phyloP scores from a whole-genome alignment of 2,888 invertebrate genomes.

The Charanyca ferruginea region DNA sequence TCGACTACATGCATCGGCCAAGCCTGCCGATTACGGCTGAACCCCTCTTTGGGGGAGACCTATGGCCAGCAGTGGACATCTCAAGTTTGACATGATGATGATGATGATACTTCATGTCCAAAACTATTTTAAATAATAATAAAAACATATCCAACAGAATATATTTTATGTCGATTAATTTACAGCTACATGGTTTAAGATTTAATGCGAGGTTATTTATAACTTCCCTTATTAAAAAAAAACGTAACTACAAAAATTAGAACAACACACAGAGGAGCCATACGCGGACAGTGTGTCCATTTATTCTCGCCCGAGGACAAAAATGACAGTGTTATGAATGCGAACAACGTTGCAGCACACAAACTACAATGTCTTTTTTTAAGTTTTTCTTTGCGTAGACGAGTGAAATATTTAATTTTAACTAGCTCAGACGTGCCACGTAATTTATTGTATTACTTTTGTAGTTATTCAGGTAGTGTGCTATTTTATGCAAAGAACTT shows the following conservation, averaged over 20 bases:
- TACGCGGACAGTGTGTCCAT: conserved; percentile 76
- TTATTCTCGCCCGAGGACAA: conserved; percentile 79
- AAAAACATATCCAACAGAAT: not conserved
- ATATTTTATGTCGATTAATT: not conserved
- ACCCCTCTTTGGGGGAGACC: too few relatives aligned
- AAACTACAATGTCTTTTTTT: conserved; percentile 65
- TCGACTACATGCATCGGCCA: too few relatives aligned
- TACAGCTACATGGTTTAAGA: not conserved
- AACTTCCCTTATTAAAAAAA: conserved; percentile 38
- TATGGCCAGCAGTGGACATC: too few relatives aligned
- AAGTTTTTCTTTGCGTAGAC: conserved; percentile 66
- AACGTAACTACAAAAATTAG: conserved; percentile 58
- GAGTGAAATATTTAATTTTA: conserved; percentile 74
- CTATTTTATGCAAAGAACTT: conserved; percentile 3
- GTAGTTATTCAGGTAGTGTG: conserved; percentile 27
- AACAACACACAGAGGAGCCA: conserved; percentile 67
- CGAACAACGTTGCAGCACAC: conserved; percentile 74
- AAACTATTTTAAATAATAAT: too few relatives aligned
- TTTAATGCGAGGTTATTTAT: not conserved
- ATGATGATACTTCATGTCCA: too few relatives aligned
- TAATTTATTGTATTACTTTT: conserved; percentile 43
- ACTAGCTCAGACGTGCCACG: conserved; percentile 63
- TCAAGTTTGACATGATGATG: too few relatives aligned
- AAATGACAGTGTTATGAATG: conserved; percentile 79
- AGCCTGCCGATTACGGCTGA: too few relatives aligned